phyloP scores from a whole-genome alignment of 2,888 invertebrate genomes.

The Harpagoxenus sublaevis region DNA sequence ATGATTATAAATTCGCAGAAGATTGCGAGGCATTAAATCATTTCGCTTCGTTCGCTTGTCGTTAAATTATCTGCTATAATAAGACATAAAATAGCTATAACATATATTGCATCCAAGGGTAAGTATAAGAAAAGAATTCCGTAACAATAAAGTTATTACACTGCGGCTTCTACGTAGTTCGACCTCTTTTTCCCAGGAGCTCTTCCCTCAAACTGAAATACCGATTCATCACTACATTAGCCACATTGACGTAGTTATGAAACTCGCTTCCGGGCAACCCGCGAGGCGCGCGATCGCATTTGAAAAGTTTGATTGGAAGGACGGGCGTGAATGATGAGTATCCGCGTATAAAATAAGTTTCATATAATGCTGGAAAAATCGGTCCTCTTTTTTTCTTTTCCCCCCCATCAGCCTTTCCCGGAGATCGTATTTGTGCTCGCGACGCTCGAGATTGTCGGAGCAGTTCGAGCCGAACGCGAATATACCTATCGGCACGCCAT shows the following conservation, averaged over 20 bases:
- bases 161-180: neutral
- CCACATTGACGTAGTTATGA: constrained; percentile 40
- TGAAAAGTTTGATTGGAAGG: constrained; percentile 48
- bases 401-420: neutral
- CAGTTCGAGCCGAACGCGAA: neutral
- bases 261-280: constrained; percentile 37
- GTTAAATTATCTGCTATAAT: neutral
- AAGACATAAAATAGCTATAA: neutral
- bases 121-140: neutral
- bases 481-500: constrained; percentile 25
- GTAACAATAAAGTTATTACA: constrained; percentile 16
- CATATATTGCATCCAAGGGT: neutral
- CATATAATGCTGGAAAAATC: constrained; percentile 28
- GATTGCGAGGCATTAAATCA: neutral
- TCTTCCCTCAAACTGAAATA: neutral
- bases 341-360: constrained; percentile 27
- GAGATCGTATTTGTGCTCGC: neutral
- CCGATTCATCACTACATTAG: constrained; percentile 50
- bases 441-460: neutral
- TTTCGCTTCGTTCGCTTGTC: neutral
- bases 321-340: constrained; percentile 47
- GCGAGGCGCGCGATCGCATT: constrained; percentile 31
- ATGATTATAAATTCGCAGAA: neutral
- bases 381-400: neutral
- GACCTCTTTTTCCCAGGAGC: neutral